These are phyloP conservation scores for Masticophis lateralis DNA, from an alignment of 2,797 vertebrate species.

Conservation along the genomic window DNA sequence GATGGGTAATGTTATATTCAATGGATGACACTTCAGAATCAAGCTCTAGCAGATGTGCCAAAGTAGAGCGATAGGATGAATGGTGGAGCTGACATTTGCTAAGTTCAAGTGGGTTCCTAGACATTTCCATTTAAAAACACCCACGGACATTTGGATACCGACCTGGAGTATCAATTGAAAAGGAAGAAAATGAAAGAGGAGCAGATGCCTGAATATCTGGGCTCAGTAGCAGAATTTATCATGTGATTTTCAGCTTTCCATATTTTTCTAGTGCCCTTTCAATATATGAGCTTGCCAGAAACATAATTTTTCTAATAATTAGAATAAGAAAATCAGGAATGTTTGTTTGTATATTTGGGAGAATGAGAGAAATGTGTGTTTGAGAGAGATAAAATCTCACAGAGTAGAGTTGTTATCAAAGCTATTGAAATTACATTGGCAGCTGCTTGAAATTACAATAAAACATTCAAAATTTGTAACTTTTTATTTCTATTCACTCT, in stretches of 20 bases:
- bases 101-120: slow-evolving; percentile 4
- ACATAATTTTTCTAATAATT: background rate
- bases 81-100: background rate
- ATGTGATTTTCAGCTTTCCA: background rate
- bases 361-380: background rate
- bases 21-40: slow-evolving; percentile 2
- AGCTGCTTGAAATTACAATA: background rate
- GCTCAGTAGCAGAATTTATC: background rate
- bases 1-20: background rate
- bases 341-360: background rate
- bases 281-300: background rate
- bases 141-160: slow-evolving; percentile 1
- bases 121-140: slow-evolving; percentile 1
- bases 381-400: background rate
- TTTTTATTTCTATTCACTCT: background rate
- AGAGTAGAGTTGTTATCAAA: background rate
- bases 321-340: background rate
- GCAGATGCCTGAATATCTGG: background rate
- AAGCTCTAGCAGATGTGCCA: background rate
- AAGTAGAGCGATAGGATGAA: background rate
- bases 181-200: background rate
- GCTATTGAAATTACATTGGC: background rate
- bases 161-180: background rate
- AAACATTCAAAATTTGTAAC: background rate
- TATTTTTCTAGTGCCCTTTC: background rate